phyloP scores from a whole-genome alignment of 2,113 vertebrate species.

The Patagioenas fasciata region DNA sequence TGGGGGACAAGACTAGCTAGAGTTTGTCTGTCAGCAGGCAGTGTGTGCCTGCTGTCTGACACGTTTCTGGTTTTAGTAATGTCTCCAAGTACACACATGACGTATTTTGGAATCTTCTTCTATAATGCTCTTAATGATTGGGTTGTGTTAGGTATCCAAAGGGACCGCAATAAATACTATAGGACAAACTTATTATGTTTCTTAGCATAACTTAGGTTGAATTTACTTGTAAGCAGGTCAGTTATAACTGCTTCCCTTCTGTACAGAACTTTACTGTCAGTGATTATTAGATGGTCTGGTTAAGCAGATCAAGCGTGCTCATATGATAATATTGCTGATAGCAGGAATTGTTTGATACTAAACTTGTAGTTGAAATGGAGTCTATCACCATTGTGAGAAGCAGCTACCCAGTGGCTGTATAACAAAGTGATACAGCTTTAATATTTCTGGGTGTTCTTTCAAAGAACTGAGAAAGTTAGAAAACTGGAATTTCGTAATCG shows the following conservation, averaged over 20 bases:
- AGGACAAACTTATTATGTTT: not conserved
- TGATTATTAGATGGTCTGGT: not conserved
- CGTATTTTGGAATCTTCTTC: not conserved
- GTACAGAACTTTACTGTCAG: not conserved
- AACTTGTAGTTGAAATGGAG: not conserved
- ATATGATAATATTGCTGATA: not conserved
- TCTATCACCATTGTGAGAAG: not conserved
- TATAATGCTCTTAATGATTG: not conserved
- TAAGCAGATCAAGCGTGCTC: not conserved
- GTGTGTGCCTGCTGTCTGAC: not conserved
- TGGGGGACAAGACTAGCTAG: not conserved
- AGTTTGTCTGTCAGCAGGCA: constrained; percentile 29
- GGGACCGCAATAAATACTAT: not conserved
- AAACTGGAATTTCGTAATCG: not conserved
- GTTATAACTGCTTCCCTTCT: not conserved
- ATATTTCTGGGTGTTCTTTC: not conserved
- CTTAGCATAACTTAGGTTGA: not conserved
- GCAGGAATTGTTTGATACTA: not conserved
- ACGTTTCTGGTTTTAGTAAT: constrained; percentile 19
- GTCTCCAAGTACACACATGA: not conserved
- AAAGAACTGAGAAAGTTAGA: not conserved
- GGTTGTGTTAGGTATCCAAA: not conserved
- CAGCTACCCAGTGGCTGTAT: not conserved
- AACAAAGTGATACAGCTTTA: not conserved
- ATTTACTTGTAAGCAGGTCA: not conserved